Evolutionary conservation across 2,888 invertebrate species (phyloP).

Genomic region (Idaea straminata): DNA sequence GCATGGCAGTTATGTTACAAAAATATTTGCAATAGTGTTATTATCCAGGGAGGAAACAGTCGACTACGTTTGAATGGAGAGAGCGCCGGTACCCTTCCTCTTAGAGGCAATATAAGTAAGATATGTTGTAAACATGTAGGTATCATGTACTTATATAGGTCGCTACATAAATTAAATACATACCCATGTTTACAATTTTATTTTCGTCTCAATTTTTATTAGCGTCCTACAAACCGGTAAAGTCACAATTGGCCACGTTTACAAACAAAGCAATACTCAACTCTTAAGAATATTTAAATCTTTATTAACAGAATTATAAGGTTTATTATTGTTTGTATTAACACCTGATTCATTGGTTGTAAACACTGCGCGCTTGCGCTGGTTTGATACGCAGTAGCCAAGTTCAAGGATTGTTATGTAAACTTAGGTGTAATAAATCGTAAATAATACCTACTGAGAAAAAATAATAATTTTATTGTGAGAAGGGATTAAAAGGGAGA

Average conservation of each 20-base stretch:
- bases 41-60: too few relatives aligned
- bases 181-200: not conserved
- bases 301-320: constrained; percentile 2
- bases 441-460: not conserved
- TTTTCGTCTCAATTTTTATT: not conserved
- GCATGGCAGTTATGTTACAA: too few relatives aligned
- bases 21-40: too few relatives aligned
- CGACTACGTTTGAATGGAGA: too few relatives aligned
- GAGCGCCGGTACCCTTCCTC: too few relatives aligned
- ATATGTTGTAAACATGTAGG: too few relatives aligned
- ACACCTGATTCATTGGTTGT: constrained; percentile 7
- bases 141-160: not conserved
- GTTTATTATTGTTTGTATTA: constrained; percentile 8
- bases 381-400: constrained; percentile 20
- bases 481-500: not conserved
- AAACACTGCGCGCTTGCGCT: not conserved
- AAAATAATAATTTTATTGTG: not conserved
- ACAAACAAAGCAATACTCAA: constrained; percentile 3
- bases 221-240: constrained; percentile 9
- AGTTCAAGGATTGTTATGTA: constrained; percentile 24
- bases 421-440: constrained; percentile 3
- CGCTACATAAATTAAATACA: not conserved
- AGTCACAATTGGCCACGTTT: constrained; percentile 9
- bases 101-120: too few relatives aligned
- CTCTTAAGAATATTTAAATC: not conserved